Evolutionary conservation across 2,797 vertebrate species (phyloP), one percentile per base, ranked within the genome.

Genomic region (Gallinago solitaria): DNA sequence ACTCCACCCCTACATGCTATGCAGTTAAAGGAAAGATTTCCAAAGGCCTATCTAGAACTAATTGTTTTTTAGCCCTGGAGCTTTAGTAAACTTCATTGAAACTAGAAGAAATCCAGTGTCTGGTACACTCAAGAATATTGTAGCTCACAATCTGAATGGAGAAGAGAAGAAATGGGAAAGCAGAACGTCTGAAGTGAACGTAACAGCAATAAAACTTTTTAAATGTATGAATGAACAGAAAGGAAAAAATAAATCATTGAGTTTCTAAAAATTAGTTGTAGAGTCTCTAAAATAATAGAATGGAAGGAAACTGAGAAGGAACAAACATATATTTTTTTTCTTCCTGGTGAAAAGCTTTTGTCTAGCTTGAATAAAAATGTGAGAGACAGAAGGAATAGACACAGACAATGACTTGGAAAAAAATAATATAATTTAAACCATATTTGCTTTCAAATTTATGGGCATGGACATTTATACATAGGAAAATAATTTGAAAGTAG

Each of bases 361-460:
- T 93, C 53, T 92, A 79, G 48, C 60, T 87, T 87, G 82, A 71
- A 89, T 50, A 78, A 90, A 96, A 96, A 84, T 91, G 70, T 53
- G 68, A 85, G 30, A 91, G 48, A 51, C 86, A 64, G 53, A 90
- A 28, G 16, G 64, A 94, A 83, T 70, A 75, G 60, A 32, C 48
- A 57, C 23, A 84, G 43, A 95, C 85, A 87, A 87, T 90, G 20
- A 70, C 81, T 89, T 89, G 56, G 11, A 39, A 68, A 80, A 81
- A 48, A 83, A 43, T 1, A 69, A 43, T 14, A 54, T 86, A 65
- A 87, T 92, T 93, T 95, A 84, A 95, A 92, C 59, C 75, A 1
- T 45, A 86, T 70, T 92, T 84, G 9, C 19, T 33, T 83, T 96
- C 59, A 74, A 80, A 80, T 89, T 51, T 89, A 77, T 77, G 41